Conservation (phyloP, 2,797 vertebrate genomes). For the Phalanger gymnotis region DNA sequence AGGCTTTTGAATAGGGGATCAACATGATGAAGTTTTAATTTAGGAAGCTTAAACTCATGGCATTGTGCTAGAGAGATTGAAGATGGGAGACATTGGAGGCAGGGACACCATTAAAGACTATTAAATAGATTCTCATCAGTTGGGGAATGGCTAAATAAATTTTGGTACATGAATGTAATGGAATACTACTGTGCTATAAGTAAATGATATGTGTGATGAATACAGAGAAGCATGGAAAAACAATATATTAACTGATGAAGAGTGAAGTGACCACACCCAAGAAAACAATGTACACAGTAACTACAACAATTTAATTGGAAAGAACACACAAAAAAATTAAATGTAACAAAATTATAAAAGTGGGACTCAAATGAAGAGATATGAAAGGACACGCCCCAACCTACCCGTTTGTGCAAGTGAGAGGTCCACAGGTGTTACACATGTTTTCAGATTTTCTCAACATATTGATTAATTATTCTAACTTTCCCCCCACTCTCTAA, state of each 20-base stretch:
- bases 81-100: background rate
- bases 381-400: background rate
- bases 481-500: background rate
- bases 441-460: background rate
- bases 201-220: background rate
- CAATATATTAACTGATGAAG: background rate
- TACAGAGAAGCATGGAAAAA: background rate
- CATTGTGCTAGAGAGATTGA: background rate
- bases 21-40: background rate
- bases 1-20: background rate
- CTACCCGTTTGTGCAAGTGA: background rate
- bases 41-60: background rate
- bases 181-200: background rate
- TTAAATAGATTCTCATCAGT: background rate
- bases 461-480: background rate
- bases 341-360: background rate
- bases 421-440: background rate
- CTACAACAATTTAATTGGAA: background rate
- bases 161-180: background rate
- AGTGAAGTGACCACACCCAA: background rate
- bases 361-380: background rate
- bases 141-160: background rate
- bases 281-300: background rate
- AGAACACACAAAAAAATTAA: background rate
- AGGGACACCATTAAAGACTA: background rate